Percentiles rank a stretch among this genome's conserved stretches.
These are phyloP conservation scores for Timema cristinae DNA, from an alignment of 2,888 invertebrate genomes.

Conservation along the genomic window DNA sequence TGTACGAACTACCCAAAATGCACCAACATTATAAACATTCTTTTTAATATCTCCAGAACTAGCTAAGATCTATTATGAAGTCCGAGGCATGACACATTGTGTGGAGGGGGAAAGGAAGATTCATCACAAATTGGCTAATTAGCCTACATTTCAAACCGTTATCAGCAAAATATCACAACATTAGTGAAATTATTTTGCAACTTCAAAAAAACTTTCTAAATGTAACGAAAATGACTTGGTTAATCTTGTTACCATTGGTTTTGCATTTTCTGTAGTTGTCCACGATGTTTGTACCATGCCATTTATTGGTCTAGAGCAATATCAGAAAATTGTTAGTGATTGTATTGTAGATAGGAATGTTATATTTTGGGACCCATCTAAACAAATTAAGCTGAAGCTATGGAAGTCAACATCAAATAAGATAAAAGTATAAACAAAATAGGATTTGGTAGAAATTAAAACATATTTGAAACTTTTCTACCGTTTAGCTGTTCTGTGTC, in stretches of 20 bases:
- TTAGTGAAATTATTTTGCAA: too few species aligned
- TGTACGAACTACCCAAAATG: slow-evolving; percentile 4
- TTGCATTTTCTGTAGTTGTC: neutral
- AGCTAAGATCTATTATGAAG: neutral
- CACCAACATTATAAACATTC: neutral
- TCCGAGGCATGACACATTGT: too few species aligned
- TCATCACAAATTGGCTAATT: neutral
- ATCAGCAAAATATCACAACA: too few species aligned
- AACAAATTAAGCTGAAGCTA: neutral
- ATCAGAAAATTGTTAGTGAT: slow-evolving; percentile 8
- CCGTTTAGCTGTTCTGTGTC: too few species aligned
- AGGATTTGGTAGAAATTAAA: neutral
- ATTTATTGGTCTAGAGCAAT: neutral
- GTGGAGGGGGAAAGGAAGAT: neutral
- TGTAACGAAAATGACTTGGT: neutral
- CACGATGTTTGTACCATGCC: slow-evolving; percentile 5
- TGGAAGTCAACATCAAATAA: slow-evolving; percentile 6
- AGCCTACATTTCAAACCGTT: neutral
- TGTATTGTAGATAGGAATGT: neutral
- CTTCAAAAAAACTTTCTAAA: neutral
- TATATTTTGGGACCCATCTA: neutral
- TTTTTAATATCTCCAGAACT: neutral
- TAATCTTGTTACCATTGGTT: neutral
- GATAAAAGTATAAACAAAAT: slow-evolving; percentile 3
- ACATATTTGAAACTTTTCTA: too few species aligned